phyloP scores from a whole-genome alignment of 2,797 vertebrate species.

The Jordanella pulchra region DNA sequence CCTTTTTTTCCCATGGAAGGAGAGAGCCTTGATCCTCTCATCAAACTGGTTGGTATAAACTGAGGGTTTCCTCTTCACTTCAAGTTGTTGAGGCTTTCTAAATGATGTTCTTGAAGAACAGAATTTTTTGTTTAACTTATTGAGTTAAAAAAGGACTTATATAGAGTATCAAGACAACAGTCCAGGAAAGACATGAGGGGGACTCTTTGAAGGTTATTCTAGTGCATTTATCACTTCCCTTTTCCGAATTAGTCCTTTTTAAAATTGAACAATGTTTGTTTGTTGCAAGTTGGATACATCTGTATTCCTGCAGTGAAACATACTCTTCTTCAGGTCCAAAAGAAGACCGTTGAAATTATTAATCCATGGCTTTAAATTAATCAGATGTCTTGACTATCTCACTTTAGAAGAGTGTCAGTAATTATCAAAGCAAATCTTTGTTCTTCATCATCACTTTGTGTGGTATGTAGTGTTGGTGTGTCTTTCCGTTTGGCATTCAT shows the following conservation, averaged over 20 bases:
- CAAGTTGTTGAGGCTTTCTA: too few species aligned
- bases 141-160: too few species aligned
- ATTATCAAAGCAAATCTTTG: slow-evolving; percentile 63
- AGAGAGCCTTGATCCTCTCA: too few species aligned
- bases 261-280: not conserved
- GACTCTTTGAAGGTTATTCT: not conserved
- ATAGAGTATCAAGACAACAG: not conserved
- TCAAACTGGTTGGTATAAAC: too few species aligned
- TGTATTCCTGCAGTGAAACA: not conserved
- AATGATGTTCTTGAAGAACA: too few species aligned
- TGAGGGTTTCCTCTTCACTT: too few species aligned
- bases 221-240: not conserved
- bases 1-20: too few species aligned
- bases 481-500: slow-evolving; percentile 42
- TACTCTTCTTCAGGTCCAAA: not conserved
- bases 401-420: slow-evolving; percentile 37
- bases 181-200: not conserved
- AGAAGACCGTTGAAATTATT: slow-evolving; percentile 3
- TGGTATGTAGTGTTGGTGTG: slow-evolving; percentile 37
- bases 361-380: slow-evolving; percentile 28
- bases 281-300: not conserved
- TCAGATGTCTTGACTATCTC: slow-evolving; percentile 59
- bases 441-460: slow-evolving; percentile 56
- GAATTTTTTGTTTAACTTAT: too few species aligned
- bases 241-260: not conserved